Evolutionary conservation across 2,797 vertebrate genomes (phyloP), one percentile per base, ranked within the genome.

Genomic region (Anabacerthia variegaticeps): DNA sequence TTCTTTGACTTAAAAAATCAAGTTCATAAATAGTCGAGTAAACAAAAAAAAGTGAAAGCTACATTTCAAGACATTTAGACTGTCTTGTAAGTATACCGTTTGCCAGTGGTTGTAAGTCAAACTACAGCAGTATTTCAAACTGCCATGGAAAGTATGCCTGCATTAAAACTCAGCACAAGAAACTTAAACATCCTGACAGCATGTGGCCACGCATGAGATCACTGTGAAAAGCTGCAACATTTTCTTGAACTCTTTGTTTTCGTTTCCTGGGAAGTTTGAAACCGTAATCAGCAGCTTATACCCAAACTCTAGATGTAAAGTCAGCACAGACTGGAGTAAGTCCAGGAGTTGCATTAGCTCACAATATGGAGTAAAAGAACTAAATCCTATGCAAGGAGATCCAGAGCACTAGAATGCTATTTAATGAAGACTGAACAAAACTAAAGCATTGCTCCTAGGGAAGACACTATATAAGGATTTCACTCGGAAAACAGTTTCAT

Each of bases 161-260:
- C 56, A 80, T 68, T 95, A 89, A 95, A 96, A 74, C 39, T 51
- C 72, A 73, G 80, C 30, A 90, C 79, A 93, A 97, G 63, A 92
- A 94, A 91, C 63, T 93, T 96, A 73, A 94, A 93, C 87, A 94
- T 78, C 89, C 88, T 93, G 93, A 91, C 89, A 92, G 92, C 89
- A 90, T 90, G 92, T 81, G 91, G 88, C 76, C 67, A 7, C 41
- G 71, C 74, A 92, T 93, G 91, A 96, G 91, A 79, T 96, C 95
- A 93, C 67, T 67, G 41, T 37, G 56, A 76, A 94, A 95, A 84
- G 79, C 83, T 96, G 52, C 91, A 90, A 54, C 48, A 32, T 86
- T 95, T 93, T 92, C 71, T 92, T 93, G 73, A 92, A 80, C 63
- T 93, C 67, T 82, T 91, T 65, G 63, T 91, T 92, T 92, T 92